A percentile compares a stretch with the other conserved stretches of the same genome.
These are phyloP conservation scores for Heliconius sara DNA, from an alignment of 2,888 invertebrate species.

Conservation along the genomic window DNA sequence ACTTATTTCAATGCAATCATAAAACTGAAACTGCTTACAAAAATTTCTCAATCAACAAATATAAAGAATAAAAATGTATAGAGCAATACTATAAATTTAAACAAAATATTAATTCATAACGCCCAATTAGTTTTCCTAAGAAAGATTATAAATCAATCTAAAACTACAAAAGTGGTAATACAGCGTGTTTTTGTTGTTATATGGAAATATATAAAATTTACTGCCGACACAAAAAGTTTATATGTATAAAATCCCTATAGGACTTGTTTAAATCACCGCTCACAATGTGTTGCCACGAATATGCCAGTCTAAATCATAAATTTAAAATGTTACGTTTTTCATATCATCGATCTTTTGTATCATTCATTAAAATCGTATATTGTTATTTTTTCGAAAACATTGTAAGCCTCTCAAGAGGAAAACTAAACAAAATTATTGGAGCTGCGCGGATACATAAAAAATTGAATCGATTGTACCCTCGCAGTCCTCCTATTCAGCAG, in stretches of 20 bases:
- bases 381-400: conserved; percentile 65
- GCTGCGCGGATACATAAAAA: conserved; percentile 71
- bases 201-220: conserved; percentile 52
- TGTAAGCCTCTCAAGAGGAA: conserved; percentile 72
- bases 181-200: background rate
- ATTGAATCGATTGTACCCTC: conserved; percentile 68
- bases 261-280: conserved; percentile 45
- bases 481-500: conserved; percentile 65
- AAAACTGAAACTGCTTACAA: conserved; percentile 68
- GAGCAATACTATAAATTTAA: conserved; percentile 57
- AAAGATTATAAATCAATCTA: background rate
- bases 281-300: conserved; percentile 41
- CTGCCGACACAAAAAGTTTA: conserved; percentile 53
- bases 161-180: conserved; percentile 11
- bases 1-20: conserved; percentile 73
- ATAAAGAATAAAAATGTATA: conserved; percentile 54
- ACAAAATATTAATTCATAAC: conserved; percentile 32
- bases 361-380: conserved; percentile 48
- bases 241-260: conserved; percentile 47
- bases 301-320: conserved; percentile 44
- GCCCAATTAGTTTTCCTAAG: conserved; percentile 20
- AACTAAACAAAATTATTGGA: conserved; percentile 63
- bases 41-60: conserved; percentile 62
- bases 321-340: conserved; percentile 55
- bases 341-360: conserved; percentile 48